Percentiles rank a stretch among this genome's conserved stretches.
These are phyloP conservation scores for Ligdia adustata DNA, from an alignment of 2,888 invertebrate genomes.

Conservation along the genomic window DNA sequence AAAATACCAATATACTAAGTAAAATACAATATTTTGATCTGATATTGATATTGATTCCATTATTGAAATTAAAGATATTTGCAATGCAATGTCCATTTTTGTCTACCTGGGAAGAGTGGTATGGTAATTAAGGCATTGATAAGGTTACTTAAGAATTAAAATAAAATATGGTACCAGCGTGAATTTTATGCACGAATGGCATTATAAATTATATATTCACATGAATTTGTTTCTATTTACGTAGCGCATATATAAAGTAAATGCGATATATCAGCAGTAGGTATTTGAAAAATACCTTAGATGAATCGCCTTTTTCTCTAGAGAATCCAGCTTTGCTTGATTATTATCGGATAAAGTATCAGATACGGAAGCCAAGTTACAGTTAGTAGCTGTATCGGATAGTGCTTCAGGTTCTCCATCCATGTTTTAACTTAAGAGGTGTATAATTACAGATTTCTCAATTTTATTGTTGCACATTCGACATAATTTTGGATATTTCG, in stretches of 20 bases:
- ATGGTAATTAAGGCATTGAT: too few species aligned
- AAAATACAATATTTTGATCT: background rate
- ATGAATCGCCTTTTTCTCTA: slow-evolving; percentile 78
- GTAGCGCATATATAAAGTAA: too few species aligned
- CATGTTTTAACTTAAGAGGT: slow-evolving; percentile 49
- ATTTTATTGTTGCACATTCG: slow-evolving; percentile 31
- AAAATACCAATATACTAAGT: slow-evolving; percentile 1
- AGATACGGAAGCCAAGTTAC: slow-evolving; percentile 63
- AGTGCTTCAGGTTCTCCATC: slow-evolving; percentile 71
- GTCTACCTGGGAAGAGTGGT: too few species aligned
- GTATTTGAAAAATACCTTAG: slow-evolving; percentile 53
- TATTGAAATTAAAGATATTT: too few species aligned
- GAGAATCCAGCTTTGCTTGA: slow-evolving; percentile 71
- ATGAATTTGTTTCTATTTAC: too few species aligned
- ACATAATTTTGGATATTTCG: slow-evolving; percentile 58
- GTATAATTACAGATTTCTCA: slow-evolving; percentile 15
- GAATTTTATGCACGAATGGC: too few species aligned
- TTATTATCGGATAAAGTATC: slow-evolving; percentile 67
- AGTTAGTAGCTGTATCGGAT: slow-evolving; percentile 69
- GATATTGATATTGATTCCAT: too few species aligned
- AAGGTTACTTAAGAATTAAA: too few species aligned
- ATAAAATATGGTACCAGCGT: too few species aligned
- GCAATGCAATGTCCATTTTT: too few species aligned
- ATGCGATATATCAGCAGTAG: background rate
- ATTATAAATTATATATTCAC: too few species aligned